Evolutionary conservation across 2,797 vertebrate genomes (phyloP).

Genomic region (Scolopax rusticola): DNA sequence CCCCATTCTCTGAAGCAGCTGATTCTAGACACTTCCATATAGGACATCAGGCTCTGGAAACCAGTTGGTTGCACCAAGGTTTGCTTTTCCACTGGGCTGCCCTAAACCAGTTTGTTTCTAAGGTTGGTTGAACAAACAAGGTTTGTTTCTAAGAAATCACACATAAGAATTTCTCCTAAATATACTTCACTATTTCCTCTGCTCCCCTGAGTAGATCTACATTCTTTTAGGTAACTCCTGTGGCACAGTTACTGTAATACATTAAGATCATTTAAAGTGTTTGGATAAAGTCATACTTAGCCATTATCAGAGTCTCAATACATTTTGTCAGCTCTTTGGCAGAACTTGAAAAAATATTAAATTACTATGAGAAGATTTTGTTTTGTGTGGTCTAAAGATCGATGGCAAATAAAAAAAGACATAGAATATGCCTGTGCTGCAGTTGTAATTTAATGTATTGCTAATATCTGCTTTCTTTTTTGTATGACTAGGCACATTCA

Average conservation of each 20-base stretch:
- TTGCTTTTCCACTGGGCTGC: not conserved
- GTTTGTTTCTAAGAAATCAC: not conserved
- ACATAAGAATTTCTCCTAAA: not conserved
- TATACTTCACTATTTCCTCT: not conserved
- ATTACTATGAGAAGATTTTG: not conserved
- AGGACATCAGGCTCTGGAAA: not conserved
- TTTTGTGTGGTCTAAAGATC: constrained; percentile 8
- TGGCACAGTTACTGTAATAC: not conserved
- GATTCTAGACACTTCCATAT: not conserved
- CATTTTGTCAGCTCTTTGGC: not conserved
- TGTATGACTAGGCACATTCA: not conserved
- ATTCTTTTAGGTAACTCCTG: not conserved
- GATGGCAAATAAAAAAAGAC: not conserved
- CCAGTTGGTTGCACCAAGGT: not conserved
- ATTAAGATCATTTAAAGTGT: not conserved
- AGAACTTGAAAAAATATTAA: constrained; percentile 19
- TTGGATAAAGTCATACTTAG: not conserved
- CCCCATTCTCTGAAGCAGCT: not conserved
- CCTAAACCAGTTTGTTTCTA: not conserved
- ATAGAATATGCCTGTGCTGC: not conserved
- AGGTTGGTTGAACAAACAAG: not conserved
- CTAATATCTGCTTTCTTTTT: constrained; percentile 11
- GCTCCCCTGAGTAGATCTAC: not conserved
- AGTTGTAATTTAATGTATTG: constrained; percentile 5
- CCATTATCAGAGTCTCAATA: not conserved